phyloP scores from a whole-genome alignment of 2,888 invertebrate species.

The Heliothis peltigera region DNA sequence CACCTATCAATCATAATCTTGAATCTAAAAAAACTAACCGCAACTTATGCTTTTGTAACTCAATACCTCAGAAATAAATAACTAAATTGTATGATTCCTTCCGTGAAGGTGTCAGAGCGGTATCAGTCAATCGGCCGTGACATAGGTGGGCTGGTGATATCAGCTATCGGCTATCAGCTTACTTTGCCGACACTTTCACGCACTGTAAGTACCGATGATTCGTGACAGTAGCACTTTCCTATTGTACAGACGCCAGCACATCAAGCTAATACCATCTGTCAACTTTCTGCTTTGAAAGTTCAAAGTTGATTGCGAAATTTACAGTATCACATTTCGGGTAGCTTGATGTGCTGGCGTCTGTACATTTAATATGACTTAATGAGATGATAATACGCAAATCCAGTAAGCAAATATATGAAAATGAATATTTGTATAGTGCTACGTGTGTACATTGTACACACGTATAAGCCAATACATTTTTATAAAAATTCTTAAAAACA shows the following conservation, averaged over 20 bases:
- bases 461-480: slow-evolving; percentile 20
- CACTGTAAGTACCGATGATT: slow-evolving; percentile 38
- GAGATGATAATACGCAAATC: neutral
- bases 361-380: too few relatives aligned
- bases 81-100: slow-evolving; percentile 13
- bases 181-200: slow-evolving; percentile 73
- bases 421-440: neutral
- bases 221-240: slow-evolving; percentile 22
- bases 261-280: too few relatives aligned
- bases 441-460: neutral
- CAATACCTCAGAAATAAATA: slow-evolving; percentile 19
- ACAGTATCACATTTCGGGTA: too few relatives aligned
- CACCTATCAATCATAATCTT: neutral
- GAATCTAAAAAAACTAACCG: neutral
- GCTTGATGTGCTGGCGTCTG: too few relatives aligned
- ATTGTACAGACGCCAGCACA: too few relatives aligned
- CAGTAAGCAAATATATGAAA: neutral
- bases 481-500: slow-evolving; percentile 27
- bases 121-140: slow-evolving; percentile 52
- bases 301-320: too few relatives aligned
- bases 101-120: slow-evolving; percentile 51
- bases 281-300: too few relatives aligned
- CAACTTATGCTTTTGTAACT: slow-evolving; percentile 16
- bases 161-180: slow-evolving; percentile 64
- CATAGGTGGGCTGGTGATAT: slow-evolving; percentile 17